Conservation (phyloP, 2,797 vertebrate genomes). For the Xenentodon cancila region DNA sequence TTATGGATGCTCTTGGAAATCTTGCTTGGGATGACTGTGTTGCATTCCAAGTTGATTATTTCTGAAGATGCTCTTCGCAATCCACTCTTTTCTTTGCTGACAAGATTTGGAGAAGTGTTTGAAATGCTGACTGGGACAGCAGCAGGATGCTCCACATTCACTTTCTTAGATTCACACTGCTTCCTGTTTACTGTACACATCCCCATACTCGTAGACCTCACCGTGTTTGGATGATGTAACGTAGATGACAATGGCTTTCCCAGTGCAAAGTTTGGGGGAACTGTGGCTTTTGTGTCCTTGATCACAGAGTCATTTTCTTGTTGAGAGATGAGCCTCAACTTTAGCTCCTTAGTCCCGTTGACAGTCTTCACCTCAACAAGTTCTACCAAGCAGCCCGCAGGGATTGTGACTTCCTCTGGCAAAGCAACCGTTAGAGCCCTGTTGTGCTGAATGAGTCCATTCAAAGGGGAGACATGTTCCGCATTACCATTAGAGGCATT, state of each 20-base stretch:
- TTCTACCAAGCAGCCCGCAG: constrained; percentile 92
- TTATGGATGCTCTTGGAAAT: constrained; percentile 44
- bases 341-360: constrained; percentile 90
- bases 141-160: constrained; percentile 35
- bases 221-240: constrained; percentile 49
- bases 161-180: constrained; percentile 39
- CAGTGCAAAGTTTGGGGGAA: constrained; percentile 32
- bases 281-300: constrained; percentile 57
- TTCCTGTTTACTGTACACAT: constrained; percentile 53
- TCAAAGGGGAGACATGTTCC: constrained; percentile 85
- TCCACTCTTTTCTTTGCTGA: constrained; percentile 40
- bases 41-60: constrained; percentile 58
- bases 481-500: constrained; percentile 77
- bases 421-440: constrained; percentile 91
- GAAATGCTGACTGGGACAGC: constrained; percentile 23
- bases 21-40: constrained; percentile 46
- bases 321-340: constrained; percentile 86
- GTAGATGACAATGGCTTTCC: constrained; percentile 65
- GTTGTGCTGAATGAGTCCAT: constrained; percentile 86
- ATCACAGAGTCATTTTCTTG: constrained; percentile 66
- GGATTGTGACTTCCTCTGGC: constrained; percentile 90
- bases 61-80: constrained; percentile 60
- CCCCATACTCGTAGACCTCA: constrained; percentile 38
- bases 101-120: constrained; percentile 31
- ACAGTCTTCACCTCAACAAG: constrained; percentile 92